Conservation (phyloP, 2,797 vertebrate species). For the Falco cherrug region DNA sequence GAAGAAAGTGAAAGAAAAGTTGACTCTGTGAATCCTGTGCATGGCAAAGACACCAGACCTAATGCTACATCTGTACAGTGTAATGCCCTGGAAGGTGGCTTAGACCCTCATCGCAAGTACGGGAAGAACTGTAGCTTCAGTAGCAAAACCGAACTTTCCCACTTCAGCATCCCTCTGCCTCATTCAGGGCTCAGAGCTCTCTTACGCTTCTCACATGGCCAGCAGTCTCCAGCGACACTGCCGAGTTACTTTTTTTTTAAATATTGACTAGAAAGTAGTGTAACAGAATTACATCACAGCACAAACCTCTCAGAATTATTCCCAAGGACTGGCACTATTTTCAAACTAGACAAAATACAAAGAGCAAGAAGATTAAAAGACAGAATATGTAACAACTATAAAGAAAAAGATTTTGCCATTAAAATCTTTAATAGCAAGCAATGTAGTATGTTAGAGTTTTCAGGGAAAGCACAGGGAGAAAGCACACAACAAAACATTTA, state of each 20-base stretch:
- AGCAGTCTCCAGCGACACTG: not conserved
- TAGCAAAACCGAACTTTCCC: not conserved
- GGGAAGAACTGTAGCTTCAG: not conserved
- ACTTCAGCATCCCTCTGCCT: not conserved
- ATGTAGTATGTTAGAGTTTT: not conserved
- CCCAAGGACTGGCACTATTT: not conserved
- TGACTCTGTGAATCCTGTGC: not conserved
- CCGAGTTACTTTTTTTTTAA: not conserved
- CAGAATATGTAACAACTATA: not conserved
- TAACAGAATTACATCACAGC: not conserved
- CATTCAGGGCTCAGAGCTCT: not conserved
- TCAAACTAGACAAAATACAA: not conserved
- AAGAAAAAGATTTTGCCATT: not conserved
- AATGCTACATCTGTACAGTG: too few species aligned
- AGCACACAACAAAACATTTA: not conserved
- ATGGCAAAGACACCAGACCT: not conserved
- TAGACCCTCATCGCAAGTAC: not conserved
- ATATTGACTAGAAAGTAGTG: not conserved
- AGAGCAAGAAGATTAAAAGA: not conserved
- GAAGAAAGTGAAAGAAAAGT: not conserved
- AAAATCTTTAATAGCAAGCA: not conserved
- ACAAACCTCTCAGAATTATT: not conserved
- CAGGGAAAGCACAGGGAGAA: not conserved
- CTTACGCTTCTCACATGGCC: accelerated
- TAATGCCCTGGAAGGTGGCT: not conserved